Evolutionary conservation across 35 echinoderm and acorn worm species (phyloP).

Genomic region (Apostichopus parvimensis): DNA sequence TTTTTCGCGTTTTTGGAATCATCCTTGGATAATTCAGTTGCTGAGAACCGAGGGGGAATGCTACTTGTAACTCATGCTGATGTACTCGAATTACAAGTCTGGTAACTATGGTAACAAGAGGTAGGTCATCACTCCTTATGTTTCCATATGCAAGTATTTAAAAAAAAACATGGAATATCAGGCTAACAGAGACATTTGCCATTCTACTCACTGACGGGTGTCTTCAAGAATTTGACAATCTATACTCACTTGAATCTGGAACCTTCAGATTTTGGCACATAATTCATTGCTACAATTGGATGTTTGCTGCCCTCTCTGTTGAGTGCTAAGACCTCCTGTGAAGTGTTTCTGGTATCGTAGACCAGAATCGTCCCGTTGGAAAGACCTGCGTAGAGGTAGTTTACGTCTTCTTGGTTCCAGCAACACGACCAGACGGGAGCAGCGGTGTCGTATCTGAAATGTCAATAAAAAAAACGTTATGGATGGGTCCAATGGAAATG

Average conservation of each 20-base stretch:
- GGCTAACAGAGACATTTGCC: too few species aligned
- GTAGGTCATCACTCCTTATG: too few species aligned
- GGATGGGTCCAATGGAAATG: too few species aligned
- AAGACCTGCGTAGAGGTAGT: slow-evolving; percentile 90
- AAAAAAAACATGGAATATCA: too few species aligned
- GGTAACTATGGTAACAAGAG: too few species aligned
- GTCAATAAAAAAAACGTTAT: not conserved
- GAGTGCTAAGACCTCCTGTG: slow-evolving; percentile 61
- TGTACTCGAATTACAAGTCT: too few species aligned
- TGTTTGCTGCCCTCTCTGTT: slow-evolving; percentile 71
- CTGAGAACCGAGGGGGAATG: too few species aligned
- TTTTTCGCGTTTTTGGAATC: too few species aligned
- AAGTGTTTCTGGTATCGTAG: slow-evolving; percentile 80
- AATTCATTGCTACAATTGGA: slow-evolving; percentile 84
- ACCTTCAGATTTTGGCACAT: slow-evolving; percentile 59
- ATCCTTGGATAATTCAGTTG: too few species aligned
- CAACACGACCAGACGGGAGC: slow-evolving; percentile 83
- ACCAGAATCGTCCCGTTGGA: slow-evolving; percentile 76
- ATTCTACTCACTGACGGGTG: not conserved
- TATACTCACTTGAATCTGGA: slow-evolving; percentile 66
- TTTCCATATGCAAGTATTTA: too few species aligned
- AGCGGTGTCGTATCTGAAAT: slow-evolving; percentile 59
- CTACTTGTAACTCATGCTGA: too few species aligned
- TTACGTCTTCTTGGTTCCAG: slow-evolving; percentile 83
- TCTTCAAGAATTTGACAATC: not conserved